Conservation (phyloP, 2,797 vertebrate species). For the Gallinago solitaria region DNA sequence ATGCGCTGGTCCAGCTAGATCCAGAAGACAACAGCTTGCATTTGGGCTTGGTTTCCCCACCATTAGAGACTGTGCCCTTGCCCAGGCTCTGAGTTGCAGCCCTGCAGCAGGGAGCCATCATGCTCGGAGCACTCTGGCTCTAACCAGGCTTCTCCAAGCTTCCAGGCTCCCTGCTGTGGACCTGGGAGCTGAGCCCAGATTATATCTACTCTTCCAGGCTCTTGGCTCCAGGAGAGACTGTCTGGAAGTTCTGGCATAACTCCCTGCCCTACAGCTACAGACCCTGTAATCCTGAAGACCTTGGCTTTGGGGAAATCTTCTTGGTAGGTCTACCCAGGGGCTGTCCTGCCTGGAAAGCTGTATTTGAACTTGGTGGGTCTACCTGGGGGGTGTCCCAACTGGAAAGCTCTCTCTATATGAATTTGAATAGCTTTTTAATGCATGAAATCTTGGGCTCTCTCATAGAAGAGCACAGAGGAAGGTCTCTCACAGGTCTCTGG, state of each 20-base stretch:
- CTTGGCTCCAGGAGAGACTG: slow-evolving; percentile 56
- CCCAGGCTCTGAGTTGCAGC: neutral
- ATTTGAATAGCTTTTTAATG: neutral
- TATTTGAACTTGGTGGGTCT: neutral
- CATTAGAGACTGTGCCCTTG: neutral
- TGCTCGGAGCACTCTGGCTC: neutral
- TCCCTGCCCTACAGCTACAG: slow-evolving; percentile 33
- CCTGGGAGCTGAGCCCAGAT: slow-evolving; percentile 64
- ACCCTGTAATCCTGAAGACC: slow-evolving; percentile 12
- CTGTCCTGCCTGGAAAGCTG: neutral
- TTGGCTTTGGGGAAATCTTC: slow-evolving; percentile 47
- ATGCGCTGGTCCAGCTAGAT: neutral
- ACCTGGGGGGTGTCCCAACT: neutral
- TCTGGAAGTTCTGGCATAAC: slow-evolving; percentile 57
- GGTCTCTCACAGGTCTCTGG: neutral
- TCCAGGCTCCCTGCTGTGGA: slow-evolving; percentile 59
- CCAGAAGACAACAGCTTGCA: neutral
- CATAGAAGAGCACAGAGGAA: rapidly evolving
- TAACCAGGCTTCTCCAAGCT: neutral
- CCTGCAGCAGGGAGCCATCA: neutral
- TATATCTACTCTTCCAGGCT: slow-evolving; percentile 58
- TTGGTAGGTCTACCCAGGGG: slow-evolving; percentile 44
- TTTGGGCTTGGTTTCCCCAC: neutral
- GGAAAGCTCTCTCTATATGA: neutral
- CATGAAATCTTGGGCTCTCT: neutral